phyloP scores from a whole-genome alignment of 2,888 invertebrate species.

The Bellardia bayeri region DNA sequence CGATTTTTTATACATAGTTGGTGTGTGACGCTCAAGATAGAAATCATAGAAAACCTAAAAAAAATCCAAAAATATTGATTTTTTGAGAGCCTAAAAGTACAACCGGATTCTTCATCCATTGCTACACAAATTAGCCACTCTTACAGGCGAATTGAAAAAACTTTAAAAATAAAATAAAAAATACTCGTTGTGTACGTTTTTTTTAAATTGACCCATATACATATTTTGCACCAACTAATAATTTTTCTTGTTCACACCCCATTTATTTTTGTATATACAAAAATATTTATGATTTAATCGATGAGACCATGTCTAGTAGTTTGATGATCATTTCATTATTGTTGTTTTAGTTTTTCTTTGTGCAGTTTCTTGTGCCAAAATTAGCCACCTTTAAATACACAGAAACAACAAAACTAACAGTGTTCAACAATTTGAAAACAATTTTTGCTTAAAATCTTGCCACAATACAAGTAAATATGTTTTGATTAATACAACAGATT shows the following conservation, averaged over 20 bases:
- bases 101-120: too few relatives aligned
- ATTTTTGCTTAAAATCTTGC: neutral
- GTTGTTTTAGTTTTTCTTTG: neutral
- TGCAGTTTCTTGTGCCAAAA: neutral
- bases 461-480: neutral
- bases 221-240: neutral
- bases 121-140: too few relatives aligned
- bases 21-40: too few relatives aligned
- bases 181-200: too few relatives aligned
- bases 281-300: constrained; percentile 10
- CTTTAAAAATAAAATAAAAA: too few relatives aligned
- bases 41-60: too few relatives aligned
- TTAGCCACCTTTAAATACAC: neutral
- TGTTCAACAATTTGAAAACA: neutral
- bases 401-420: neutral
- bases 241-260: neutral
- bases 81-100: too few relatives aligned
- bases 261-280: neutral
- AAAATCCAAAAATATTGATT: too few relatives aligned
- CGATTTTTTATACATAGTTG: too few relatives aligned
- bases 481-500: neutral
- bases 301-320: neutral
- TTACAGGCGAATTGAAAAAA: too few relatives aligned
- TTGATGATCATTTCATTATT: neutral
- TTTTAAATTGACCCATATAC: too few relatives aligned